Conservation (phyloP, 1,140 invertebrate genomes). For the Nixonia krombeini region DNA sequence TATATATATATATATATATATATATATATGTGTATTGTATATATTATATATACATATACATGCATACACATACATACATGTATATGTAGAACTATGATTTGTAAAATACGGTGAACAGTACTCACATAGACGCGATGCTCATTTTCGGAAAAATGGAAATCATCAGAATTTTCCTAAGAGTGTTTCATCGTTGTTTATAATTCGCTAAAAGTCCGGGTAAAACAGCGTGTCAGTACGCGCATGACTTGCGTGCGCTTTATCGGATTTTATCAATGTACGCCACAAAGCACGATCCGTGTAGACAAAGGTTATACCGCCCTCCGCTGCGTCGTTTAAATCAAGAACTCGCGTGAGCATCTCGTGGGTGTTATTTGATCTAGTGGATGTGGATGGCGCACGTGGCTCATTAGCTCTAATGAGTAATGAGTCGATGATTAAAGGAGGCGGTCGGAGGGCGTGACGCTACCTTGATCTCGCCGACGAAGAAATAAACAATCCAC, state of each 20-base stretch:
- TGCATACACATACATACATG: too few species aligned
- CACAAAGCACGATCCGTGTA: not conserved
- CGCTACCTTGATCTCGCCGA: constrained; percentile 66
- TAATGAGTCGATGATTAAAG: constrained; percentile 72
- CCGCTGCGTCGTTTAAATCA: constrained; percentile 38
- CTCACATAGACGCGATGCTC: too few species aligned
- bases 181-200: too few species aligned
- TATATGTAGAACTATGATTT: too few species aligned
- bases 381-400: constrained; percentile 56
- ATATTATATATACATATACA: too few species aligned
- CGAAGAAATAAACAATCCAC: constrained; percentile 42
- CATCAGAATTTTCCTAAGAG: too few species aligned
- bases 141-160: too few species aligned
- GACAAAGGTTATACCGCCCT: not conserved
- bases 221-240: too few species aligned
- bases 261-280: constrained; percentile 1
- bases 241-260: constrained; percentile 14
- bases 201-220: too few species aligned
- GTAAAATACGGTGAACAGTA: too few species aligned
- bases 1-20: too few species aligned
- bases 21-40: too few species aligned
- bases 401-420: constrained; percentile 71
- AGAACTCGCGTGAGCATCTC: constrained; percentile 34
- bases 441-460: constrained; percentile 70
- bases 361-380: constrained; percentile 28